Base-by-base conservation (phyloP, 2,888 invertebrate species). In the Drosophila ezoana region DNA sequence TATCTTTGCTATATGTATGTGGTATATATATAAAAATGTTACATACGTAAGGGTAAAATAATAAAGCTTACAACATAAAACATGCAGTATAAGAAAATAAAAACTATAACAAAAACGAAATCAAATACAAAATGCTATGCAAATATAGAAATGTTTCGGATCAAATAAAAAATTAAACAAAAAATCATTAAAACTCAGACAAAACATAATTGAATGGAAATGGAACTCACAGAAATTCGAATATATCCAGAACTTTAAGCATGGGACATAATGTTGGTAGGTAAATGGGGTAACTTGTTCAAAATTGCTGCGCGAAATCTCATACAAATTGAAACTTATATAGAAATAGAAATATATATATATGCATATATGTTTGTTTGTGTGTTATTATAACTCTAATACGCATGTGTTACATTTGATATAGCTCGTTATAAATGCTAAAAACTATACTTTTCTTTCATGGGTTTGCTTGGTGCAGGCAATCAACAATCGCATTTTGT, bases 291-390 rank as follows among this genome's bases (percentile, higher is more conserved):
- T 44, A 51, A 71, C 78, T 81, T 84, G 78, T 35, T 81, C 72
- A 84, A 83, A 78, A 84, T 74, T 76, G 73, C 87, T 76, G 62
- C 67, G 72, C 81, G 73, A 84, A 87, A 80, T 78, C 81, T 84
- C 76, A 72, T 80, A 83, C 74, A 77, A 71, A 83, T 75, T 75
- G 60, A 80, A 80, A 61, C 84, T 63, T 89, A 73, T 63, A 63
- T 80, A 80, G 71, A 75, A 77, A 57, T 52, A 20, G n/a, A 16
- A 47, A 37, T 14, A 52, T 20, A 33, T 6, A 35, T 16, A 18
- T 20, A 14, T 9, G 10, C 49, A 9, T 54, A 14, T 59, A 5
- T 35, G 14, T 47, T 37, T 52, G n/a, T 49, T 23, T 47, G 43
- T 63, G 18, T 40, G n/a, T 14, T 33, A 51, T 62, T n/a, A n/a